Evolutionary conservation across 2,113 vertebrate genomes (phyloP).

Genomic region (Hylia prasina): DNA sequence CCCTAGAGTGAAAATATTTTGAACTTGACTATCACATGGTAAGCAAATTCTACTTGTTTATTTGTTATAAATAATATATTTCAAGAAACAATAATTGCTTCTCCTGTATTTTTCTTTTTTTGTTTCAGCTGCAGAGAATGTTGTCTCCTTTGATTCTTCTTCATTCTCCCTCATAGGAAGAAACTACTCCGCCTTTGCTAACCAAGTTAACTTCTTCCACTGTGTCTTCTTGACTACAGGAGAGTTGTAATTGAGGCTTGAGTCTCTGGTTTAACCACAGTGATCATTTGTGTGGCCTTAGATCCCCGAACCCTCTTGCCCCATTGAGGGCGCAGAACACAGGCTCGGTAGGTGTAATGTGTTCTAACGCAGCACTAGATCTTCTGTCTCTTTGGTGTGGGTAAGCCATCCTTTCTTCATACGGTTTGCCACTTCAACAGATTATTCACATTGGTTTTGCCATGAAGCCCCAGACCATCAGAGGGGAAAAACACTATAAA

Average conservation of each 20-base stretch:
- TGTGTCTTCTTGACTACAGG: neutral
- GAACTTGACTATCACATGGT: neutral
- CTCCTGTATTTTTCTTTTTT: neutral
- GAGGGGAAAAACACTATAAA: neutral
- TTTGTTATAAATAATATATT: neutral
- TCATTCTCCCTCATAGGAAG: neutral
- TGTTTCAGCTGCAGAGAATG: neutral
- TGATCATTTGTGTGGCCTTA: neutral
- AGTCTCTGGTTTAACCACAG: neutral
- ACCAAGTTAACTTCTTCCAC: neutral
- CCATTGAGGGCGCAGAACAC: neutral
- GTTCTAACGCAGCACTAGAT: neutral
- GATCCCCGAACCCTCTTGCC: neutral
- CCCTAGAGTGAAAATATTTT: neutral
- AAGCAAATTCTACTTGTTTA: neutral
- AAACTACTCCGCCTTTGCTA: neutral
- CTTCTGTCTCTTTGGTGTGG: neutral
- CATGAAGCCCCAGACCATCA: rapidly evolving
- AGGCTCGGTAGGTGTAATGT: rapidly evolving
- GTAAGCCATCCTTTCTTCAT: neutral
- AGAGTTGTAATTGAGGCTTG: neutral
- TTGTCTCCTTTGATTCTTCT: neutral
- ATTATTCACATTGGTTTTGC: neutral
- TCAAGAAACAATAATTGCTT: neutral
- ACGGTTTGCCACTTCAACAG: neutral